Percentiles rank a stretch among this genome's conserved stretches.
Conservation (phyloP, 37 sponge, comb jelly and placozoan species). For the Aphrocallistes beatrix region DNA sequence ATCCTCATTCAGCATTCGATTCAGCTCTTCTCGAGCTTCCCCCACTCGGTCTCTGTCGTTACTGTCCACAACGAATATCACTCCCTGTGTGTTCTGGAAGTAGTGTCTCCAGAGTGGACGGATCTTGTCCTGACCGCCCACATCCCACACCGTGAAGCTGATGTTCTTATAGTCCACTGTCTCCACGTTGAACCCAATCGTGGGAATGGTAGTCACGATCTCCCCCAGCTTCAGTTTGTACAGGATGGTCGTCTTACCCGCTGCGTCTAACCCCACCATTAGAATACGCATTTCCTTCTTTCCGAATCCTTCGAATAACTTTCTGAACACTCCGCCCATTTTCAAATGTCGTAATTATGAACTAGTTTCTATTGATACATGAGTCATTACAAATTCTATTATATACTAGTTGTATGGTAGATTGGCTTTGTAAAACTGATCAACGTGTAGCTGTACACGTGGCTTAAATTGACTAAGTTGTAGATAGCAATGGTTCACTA, state of each 20-base stretch:
- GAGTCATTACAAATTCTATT: too few species aligned
- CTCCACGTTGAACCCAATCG: conserved; percentile 92
- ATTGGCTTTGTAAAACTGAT: too few species aligned
- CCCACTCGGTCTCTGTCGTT: conserved; percentile 86
- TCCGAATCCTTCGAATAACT: conserved; percentile 61
- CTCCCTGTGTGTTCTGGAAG: conserved; percentile 97
- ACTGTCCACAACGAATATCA: conserved; percentile 96
- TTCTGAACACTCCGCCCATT: too few species aligned
- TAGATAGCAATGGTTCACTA: too few species aligned
- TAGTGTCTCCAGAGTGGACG: conserved; percentile 96
- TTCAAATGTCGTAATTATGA: too few species aligned
- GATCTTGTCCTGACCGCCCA: conserved; percentile 98
- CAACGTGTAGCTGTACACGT: too few species aligned
- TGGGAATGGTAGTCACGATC: conserved; percentile 96
- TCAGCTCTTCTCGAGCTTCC: conserved; percentile 82
- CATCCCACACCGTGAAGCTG: conserved; percentile 98
- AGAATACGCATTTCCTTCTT: too few species aligned
- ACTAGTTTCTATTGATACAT: too few species aligned
- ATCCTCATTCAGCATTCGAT: conserved; percentile 78
- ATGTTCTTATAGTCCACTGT: conserved; percentile 96
- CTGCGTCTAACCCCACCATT: too few species aligned
- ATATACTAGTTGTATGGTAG: too few species aligned
- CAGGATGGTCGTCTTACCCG: conserved; percentile 96
- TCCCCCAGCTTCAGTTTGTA: conserved; percentile 96
- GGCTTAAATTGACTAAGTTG: too few species aligned